phyloP scores from a whole-genome alignment of 2,797 vertebrate genomes.

The Sarcophilus harrisii region DNA sequence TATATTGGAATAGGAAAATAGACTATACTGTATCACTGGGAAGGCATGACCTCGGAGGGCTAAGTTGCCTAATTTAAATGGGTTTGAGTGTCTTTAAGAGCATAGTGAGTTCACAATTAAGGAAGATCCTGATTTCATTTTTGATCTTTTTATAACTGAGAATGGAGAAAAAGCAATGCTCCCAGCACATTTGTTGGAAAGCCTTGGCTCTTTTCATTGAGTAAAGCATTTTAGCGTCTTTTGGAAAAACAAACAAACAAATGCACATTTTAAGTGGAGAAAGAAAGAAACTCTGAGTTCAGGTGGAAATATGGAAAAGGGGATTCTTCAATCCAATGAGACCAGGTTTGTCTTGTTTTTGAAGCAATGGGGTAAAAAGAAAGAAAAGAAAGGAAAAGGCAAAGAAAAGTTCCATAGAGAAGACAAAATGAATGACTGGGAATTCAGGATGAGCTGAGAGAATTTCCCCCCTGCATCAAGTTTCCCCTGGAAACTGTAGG shows the following conservation, averaged over 20 bases:
- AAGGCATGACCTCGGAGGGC: not conserved
- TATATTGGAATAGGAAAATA: not conserved
- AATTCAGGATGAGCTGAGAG: not conserved
- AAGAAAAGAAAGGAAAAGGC: not conserved
- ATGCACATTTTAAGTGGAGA: not conserved
- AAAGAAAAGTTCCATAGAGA: not conserved
- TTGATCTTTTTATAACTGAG: not conserved
- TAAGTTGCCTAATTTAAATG: not conserved
- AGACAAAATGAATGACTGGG: not conserved
- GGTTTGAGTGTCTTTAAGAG: not conserved
- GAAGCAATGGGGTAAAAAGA: not conserved
- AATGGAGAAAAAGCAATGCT: not conserved
- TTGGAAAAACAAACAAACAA: not conserved
- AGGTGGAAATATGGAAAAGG: not conserved
- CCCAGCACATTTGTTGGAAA: not conserved
- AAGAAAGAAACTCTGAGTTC: not conserved
- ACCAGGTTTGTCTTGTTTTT: not conserved
- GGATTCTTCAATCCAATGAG: not conserved
- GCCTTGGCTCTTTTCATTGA: not conserved
- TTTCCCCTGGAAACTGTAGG: not conserved
- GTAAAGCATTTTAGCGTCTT: not conserved
- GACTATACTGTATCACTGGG: not conserved
- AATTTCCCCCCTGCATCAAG: not conserved
- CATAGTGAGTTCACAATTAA: not conserved
- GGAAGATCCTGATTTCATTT: conserved; percentile 15